Percentiles rank a stretch among this genome's conserved stretches.
Evolutionary conservation across 1,140 invertebrate species (phyloP).

Genomic region (Mylabris phalerata): DNA sequence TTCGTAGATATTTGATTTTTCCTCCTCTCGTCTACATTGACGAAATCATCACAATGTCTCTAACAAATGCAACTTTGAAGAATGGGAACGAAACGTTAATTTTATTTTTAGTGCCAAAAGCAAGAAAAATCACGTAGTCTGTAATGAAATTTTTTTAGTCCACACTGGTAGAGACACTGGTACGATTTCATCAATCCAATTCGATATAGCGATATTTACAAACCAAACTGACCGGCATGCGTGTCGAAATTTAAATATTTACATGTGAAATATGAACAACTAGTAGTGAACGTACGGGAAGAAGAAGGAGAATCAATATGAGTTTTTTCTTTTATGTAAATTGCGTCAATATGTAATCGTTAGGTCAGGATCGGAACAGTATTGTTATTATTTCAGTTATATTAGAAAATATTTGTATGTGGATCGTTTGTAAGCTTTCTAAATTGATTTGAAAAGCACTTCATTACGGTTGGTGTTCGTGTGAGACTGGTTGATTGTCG

Average conservation of each 20-base stretch:
- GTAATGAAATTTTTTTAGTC: no score
- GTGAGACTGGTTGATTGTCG: constrained; percentile 7
- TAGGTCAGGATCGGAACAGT: no score
- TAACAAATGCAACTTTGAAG: no score
- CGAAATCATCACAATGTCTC: no score
- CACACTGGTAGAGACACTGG: background rate
- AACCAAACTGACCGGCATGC: background rate
- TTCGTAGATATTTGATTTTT: no score
- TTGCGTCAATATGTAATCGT: no score
- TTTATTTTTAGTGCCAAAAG: no score
- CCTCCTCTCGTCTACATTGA: no score
- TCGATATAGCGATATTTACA: background rate
- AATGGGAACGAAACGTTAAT: no score
- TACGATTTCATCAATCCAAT: background rate
- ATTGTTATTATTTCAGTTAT: background rate
- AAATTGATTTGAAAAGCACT: background rate
- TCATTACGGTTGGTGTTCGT: background rate
- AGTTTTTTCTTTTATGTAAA: background rate
- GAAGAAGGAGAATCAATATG: background rate
- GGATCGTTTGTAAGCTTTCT: background rate
- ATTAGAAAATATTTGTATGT: background rate
- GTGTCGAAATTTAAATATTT: background rate
- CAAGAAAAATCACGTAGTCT: no score
- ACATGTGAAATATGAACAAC: background rate
- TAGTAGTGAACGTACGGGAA: background rate